Percentiles rank a stretch among this genome's conserved stretches.
Evolutionary conservation across 64 coral and sea anemone genomes (phyloP).

Genomic region (Montipora capricornis): DNA sequence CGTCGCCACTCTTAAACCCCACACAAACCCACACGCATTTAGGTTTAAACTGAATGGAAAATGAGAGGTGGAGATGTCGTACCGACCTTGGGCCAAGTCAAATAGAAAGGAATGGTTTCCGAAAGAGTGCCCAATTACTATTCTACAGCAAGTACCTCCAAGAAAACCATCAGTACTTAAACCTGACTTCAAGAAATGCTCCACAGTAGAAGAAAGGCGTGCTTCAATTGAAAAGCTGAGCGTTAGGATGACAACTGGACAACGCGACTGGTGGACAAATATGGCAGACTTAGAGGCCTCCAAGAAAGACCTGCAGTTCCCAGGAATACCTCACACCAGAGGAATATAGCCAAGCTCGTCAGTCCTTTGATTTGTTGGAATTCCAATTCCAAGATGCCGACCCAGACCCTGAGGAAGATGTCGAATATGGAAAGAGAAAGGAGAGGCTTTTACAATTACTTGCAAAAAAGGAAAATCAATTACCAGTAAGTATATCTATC

Average conservation of each 20-base stretch:
- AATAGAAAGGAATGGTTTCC: not conserved
- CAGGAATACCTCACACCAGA: not conserved
- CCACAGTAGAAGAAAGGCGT: not conserved
- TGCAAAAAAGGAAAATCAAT: not conserved
- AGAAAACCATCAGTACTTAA: not conserved
- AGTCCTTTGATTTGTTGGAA: not conserved
- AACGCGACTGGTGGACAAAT: not conserved
- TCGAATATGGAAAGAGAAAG: not conserved
- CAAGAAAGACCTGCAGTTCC: not conserved
- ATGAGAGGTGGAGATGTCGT: slow-evolving; percentile 30
- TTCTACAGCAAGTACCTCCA: not conserved
- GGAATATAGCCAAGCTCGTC: not conserved
- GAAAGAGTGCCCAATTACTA: not conserved
- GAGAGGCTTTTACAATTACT: not conserved
- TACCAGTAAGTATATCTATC: not conserved
- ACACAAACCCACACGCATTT: slow-evolving; percentile 41
- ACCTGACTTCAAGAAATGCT: slow-evolving; percentile 44
- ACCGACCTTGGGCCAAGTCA: slow-evolving; percentile 1
- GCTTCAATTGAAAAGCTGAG: not conserved
- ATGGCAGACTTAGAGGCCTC: not conserved
- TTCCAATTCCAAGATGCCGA: not conserved
- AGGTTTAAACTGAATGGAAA: slow-evolving; percentile 22
- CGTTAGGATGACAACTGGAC: not conserved
- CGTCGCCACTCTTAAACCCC: not conserved
- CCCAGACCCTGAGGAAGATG: not conserved